phyloP scores from a whole-genome alignment of 2,113 vertebrate genomes.

The Entomyzon cyanotis region DNA sequence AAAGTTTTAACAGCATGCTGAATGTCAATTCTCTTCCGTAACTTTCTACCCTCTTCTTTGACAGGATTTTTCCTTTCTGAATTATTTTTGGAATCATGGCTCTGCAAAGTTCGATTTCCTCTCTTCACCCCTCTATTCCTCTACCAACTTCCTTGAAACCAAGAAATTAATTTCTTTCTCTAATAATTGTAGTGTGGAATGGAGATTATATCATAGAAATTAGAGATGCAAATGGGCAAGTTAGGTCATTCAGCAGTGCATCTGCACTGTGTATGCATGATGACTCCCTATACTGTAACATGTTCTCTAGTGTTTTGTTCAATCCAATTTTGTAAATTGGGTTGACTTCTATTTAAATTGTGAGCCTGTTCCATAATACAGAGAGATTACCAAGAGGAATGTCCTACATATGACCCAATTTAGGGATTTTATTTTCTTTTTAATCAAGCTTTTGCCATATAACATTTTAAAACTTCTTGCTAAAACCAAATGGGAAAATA shows the following conservation, averaged over 20 bases:
- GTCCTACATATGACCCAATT: slow-evolving; percentile 21
- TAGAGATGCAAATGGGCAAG: slow-evolving; percentile 36
- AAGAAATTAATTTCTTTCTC: slow-evolving; percentile 46
- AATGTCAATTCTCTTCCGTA: neutral
- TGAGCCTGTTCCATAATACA: neutral
- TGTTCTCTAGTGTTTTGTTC: slow-evolving; percentile 38
- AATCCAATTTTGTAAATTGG: slow-evolving; percentile 57
- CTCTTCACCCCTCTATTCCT: neutral
- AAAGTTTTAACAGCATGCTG: neutral
- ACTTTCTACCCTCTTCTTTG: neutral
- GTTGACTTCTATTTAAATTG: slow-evolving; percentile 54
- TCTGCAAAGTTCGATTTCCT: slow-evolving; percentile 37
- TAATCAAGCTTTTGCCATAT: neutral
- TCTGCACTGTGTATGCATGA: neutral
- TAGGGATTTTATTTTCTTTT: slow-evolving; percentile 21
- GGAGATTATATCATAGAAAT: slow-evolving; percentile 46
- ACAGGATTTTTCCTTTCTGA: neutral
- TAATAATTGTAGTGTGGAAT: slow-evolving; percentile 38
- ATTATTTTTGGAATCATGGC: slow-evolving; percentile 7
- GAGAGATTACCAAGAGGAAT: slow-evolving; percentile 36
- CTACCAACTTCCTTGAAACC: slow-evolving; percentile 3
- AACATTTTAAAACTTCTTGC: neutral
- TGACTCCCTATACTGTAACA: slow-evolving; percentile 11
- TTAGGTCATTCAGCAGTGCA: slow-evolving; percentile 41
- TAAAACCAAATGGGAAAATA: neutral